Evolutionary conservation across 2,888 invertebrate genomes (phyloP).

Genomic region (Cantharis rufa): DNA sequence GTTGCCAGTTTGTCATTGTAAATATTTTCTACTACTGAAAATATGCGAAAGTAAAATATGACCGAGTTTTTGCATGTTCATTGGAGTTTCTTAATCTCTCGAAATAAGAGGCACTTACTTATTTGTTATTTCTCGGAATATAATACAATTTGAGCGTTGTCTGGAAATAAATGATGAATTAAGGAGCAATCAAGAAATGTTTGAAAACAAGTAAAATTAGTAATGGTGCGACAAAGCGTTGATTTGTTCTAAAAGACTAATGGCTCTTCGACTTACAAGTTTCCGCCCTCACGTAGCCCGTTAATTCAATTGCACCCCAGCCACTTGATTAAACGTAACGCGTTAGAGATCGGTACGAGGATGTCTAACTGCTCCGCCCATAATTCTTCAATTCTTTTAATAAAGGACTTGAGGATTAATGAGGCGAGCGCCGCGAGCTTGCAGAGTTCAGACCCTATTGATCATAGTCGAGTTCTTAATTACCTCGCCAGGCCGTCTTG

Average conservation of each 20-base stretch:
- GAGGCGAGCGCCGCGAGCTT: conserved; percentile 48
- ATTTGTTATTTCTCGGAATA: not conserved
- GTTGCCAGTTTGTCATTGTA: conserved; percentile 14
- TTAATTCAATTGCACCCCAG: conserved; percentile 53
- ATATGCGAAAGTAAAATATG: not conserved
- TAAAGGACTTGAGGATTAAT: conserved; percentile 57
- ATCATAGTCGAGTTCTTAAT: conserved; percentile 54
- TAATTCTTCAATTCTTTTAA: conserved; percentile 60
- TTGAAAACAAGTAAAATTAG: conserved; percentile 41
- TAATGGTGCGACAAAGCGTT: conserved; percentile 52
- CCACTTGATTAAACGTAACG: conserved; percentile 53
- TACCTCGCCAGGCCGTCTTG: conserved; percentile 44
- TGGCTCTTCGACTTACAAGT: conserved; percentile 52
- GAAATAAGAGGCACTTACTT: not conserved
- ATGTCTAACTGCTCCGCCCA: conserved; percentile 53
- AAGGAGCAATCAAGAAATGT: conserved; percentile 27
- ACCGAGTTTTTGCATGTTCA: not conserved
- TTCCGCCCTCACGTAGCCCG: conserved; percentile 52
- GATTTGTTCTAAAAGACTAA: conserved; percentile 54
- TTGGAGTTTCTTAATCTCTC: not conserved
- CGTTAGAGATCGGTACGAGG: conserved; percentile 45
- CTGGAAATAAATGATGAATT: conserved; percentile 24
- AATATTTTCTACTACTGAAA: conserved; percentile 4
- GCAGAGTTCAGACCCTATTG: conserved; percentile 46
- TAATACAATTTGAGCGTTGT: not conserved